These are phyloP conservation scores for Anastrepha obliqua DNA, from an alignment of 1,140 invertebrate species.

Conservation along the genomic window DNA sequence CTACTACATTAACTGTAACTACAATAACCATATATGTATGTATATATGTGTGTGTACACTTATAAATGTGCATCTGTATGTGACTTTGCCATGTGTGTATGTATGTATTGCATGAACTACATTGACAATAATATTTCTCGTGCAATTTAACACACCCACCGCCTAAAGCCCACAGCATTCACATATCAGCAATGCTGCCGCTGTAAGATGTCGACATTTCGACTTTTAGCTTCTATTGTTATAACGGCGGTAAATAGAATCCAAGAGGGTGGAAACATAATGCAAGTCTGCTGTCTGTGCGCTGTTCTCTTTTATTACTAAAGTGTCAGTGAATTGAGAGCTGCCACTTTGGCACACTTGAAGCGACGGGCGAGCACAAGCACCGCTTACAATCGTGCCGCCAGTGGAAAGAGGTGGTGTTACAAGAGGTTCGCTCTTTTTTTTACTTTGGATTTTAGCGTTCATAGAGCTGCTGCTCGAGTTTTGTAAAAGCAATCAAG, in stretches of 20 bases:
- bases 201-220: neutral
- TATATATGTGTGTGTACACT: neutral
- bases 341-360: slow-evolving; percentile 43
- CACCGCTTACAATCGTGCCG: slow-evolving; percentile 8
- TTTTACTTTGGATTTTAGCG: neutral
- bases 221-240: slow-evolving; percentile 48
- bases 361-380: slow-evolving; percentile 42
- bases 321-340: slow-evolving; percentile 53
- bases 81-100: neutral
- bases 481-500: slow-evolving; percentile 48
- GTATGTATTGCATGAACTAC: neutral
- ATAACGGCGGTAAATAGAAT: slow-evolving; percentile 3
- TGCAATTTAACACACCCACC: slow-evolving; percentile 30
- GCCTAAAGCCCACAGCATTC: neutral
- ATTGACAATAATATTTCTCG: slow-evolving; percentile 35
- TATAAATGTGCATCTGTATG: slow-evolving; percentile 2
- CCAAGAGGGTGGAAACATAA: neutral
- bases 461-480: slow-evolving; percentile 15
- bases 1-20: too few species aligned
- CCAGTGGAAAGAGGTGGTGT: neutral
- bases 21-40: neutral
- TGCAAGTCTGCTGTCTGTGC: slow-evolving; percentile 33
- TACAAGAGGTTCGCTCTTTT: neutral
- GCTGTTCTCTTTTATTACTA: slow-evolving; percentile 50
- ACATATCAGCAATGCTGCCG: neutral